Percentiles rank a stretch among this genome's conserved stretches.
Conservation (phyloP, 35 echinoderm and acorn worm species). For the Apostichopus californicus region DNA sequence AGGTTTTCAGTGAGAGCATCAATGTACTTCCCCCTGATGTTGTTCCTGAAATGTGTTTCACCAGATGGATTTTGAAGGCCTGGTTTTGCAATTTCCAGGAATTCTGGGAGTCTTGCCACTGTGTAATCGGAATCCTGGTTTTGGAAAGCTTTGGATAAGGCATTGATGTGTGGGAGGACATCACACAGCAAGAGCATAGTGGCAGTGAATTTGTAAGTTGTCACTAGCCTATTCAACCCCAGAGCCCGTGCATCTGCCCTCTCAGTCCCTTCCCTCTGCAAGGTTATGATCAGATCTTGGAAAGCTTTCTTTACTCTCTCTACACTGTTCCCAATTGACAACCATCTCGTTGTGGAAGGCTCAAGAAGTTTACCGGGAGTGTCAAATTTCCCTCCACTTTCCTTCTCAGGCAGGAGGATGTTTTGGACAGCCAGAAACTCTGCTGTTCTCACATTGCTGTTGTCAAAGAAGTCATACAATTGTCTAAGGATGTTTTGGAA, state of each 20-base stretch:
- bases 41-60: constrained; percentile 46
- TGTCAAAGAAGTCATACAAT: constrained; percentile 55
- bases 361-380: constrained; percentile 43
- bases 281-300: constrained; percentile 28
- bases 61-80: constrained; percentile 40
- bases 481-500: constrained; percentile 26
- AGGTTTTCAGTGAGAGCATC: constrained; percentile 46
- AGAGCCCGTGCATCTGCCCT: constrained; percentile 48
- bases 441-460: constrained; percentile 56
- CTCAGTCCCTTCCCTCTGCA: constrained; percentile 49
- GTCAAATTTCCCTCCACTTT: constrained; percentile 31
- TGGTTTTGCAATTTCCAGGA: constrained; percentile 51
- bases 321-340: background rate
- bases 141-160: constrained; percentile 51
- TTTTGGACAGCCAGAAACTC: constrained; percentile 53
- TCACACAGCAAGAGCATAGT: constrained; percentile 58
- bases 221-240: constrained; percentile 24
- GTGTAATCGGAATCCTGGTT: constrained; percentile 36
- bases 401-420: background rate
- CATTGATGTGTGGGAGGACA: constrained; percentile 55
- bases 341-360: constrained; percentile 60
- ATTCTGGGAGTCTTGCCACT: constrained; percentile 41
- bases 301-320: constrained; percentile 12
- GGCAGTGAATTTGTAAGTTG: constrained; percentile 44
- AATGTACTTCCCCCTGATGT: constrained; percentile 46